Evolutionary conservation across 2,113 vertebrate genomes (phyloP), one percentile per base, ranked within the genome.

Genomic region (Scalopus aquaticus): DNA sequence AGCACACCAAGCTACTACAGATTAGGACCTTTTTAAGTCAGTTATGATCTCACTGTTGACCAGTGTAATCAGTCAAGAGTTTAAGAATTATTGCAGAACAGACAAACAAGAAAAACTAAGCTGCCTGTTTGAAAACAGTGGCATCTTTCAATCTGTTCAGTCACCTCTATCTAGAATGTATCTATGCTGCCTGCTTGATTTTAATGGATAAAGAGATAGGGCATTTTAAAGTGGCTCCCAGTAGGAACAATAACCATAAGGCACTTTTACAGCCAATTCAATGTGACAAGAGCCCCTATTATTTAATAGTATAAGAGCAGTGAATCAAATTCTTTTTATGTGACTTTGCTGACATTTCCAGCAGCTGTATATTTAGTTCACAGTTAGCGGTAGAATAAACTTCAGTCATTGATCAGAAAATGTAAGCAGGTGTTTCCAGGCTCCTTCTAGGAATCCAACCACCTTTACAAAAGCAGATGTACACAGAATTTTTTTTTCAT

Each of bases 311-410:
- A 24, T 35, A 81, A 88, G 56, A 78, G 69, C 81, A 65, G 88
- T 78, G 85, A 95, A 79, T 80, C 56, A 20, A 70, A 92, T 74
- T 85, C 82, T 92, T 93, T 91, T 81, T 78, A 49, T 93, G 80
- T 92, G 92, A 73, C 74, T 93, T 93, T 88, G 82, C 62, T 93
- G 92, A 94, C 88, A 96, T 94, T 95, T 93, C 93, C 44, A 92
- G 80, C 73, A 92, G 94, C 93, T 95, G 64, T 81, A 37, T 91
- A 72, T 93, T 97, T 95, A 86, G 65, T 92, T 96, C 86, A 80
- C 69, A 84, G 79, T 82, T 24, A 91, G 93, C 79, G 87, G 87
- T 46, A 67, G 88, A 67, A 94, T 85, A 76, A 56, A 62, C 86
- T 88, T 81, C 70, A 88, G 26, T 79, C 91, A 56, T 86, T 3